phyloP scores from a whole-genome alignment of 2,113 vertebrate genomes.

The Orcinus orca region DNA sequence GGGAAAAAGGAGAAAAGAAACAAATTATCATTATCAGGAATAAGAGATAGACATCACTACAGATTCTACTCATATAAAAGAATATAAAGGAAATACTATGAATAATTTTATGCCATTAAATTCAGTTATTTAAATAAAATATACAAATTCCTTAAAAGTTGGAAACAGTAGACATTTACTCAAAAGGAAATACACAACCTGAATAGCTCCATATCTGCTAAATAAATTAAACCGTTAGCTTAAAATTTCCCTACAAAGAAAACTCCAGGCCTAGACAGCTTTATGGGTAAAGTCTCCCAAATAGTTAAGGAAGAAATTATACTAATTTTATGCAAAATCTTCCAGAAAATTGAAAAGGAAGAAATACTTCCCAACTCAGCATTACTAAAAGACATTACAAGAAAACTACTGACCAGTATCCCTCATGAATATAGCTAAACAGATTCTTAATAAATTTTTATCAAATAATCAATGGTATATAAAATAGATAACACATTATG shows the following conservation, averaged over 20 bases:
- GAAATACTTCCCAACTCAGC: not conserved
- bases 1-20: not conserved
- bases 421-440: not conserved
- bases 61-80: not conserved
- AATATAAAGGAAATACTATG: not conserved
- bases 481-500: not conserved
- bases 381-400: not conserved
- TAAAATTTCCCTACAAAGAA: not conserved
- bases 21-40: not conserved
- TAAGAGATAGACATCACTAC: not conserved
- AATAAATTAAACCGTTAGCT: not conserved
- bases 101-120: not conserved
- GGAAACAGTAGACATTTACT: not conserved
- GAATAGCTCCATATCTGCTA: not conserved
- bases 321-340: not conserved
- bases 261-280: not conserved
- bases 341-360: not conserved
- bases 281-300: not conserved
- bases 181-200: not conserved
- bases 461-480: not conserved
- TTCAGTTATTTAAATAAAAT: not conserved
- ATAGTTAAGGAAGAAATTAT: not conserved
- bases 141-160: not conserved
- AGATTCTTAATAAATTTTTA: not conserved
- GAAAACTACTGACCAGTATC: not conserved